These are phyloP conservation scores for Lobophora halterata DNA, from an alignment of 2,888 invertebrate genomes.

Conservation along the genomic window DNA sequence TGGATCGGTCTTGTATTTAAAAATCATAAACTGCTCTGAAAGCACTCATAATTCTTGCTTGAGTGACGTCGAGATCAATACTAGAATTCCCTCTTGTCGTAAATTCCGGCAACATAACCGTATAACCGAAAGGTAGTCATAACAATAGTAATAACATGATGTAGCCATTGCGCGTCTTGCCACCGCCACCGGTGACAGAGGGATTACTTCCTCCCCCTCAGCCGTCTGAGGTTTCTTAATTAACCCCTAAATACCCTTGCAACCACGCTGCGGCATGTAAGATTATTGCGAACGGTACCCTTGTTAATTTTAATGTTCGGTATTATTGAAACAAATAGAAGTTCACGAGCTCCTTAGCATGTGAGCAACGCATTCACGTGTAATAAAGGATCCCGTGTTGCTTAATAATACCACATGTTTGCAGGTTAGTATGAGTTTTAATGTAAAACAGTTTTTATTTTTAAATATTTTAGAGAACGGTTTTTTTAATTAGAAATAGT, in stretches of 20 bases:
- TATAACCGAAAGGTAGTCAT: constrained; percentile 40
- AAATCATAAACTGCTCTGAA: no score
- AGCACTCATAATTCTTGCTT: no score
- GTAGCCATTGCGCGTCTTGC: constrained; percentile 55
- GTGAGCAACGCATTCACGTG: constrained; percentile 31
- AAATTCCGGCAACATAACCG: constrained; percentile 20
- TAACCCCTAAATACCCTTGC: constrained; percentile 76
- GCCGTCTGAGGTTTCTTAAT: constrained; percentile 76
- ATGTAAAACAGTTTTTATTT: background rate
- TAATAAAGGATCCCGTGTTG: constrained; percentile 13
- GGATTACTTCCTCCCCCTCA: constrained; percentile 59
- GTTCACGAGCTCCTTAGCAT: constrained; percentile 47
- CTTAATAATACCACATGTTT: constrained; percentile 11
- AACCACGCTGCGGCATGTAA: constrained; percentile 59
- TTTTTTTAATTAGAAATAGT: no score
- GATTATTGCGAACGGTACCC: constrained; percentile 72
- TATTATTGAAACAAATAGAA: constrained; percentile 71
- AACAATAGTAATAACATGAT: constrained; percentile 46
- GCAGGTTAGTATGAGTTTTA: constrained; percentile 3
- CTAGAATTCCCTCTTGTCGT: no score
- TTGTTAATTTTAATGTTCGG: constrained; percentile 71
- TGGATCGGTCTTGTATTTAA: no score
- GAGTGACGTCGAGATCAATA: no score
- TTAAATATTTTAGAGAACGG: no score
- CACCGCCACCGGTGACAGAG: constrained; percentile 68